Conservation (phyloP, 2,797 vertebrate genomes). For the Octomys mimax region DNA sequence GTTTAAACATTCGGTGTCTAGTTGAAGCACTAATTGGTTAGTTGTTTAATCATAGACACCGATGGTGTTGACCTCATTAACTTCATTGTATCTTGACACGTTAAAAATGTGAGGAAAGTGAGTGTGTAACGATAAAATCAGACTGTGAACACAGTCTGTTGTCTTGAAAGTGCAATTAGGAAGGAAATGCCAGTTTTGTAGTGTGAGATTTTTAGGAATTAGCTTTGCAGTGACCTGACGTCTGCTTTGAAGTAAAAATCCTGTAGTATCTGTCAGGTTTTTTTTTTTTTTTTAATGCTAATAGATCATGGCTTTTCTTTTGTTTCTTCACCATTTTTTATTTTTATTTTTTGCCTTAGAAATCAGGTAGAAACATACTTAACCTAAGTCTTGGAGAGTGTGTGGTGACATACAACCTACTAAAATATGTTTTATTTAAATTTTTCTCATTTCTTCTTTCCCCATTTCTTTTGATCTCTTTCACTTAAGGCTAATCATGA, state of each 20-base stretch:
- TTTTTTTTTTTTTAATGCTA: background rate
- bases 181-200: conserved; percentile 66
- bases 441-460: background rate
- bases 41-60: conserved; percentile 68
- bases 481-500: background rate
- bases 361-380: conserved; percentile 6
- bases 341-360: background rate
- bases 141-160: conserved; percentile 56
- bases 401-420: background rate
- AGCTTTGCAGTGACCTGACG: conserved; percentile 52
- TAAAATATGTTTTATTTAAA: background rate
- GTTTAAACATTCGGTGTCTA: conserved; percentile 59
- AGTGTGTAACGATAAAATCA: conserved; percentile 60
- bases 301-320: background rate
- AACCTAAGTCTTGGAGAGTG: background rate
- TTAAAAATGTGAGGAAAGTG: conserved; percentile 68
- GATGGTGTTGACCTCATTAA: conserved; percentile 76
- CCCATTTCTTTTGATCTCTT: background rate
- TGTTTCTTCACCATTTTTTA: background rate
- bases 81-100: conserved; percentile 18
- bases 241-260: conserved; percentile 58
- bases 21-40: conserved; percentile 74
- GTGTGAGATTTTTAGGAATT: conserved; percentile 16
- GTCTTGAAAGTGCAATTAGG: conserved; percentile 74
- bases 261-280: conserved; percentile 56